Base-by-base conservation (phyloP, 1,140 invertebrate species). In the Pygmarrhopalites habei region DNA sequence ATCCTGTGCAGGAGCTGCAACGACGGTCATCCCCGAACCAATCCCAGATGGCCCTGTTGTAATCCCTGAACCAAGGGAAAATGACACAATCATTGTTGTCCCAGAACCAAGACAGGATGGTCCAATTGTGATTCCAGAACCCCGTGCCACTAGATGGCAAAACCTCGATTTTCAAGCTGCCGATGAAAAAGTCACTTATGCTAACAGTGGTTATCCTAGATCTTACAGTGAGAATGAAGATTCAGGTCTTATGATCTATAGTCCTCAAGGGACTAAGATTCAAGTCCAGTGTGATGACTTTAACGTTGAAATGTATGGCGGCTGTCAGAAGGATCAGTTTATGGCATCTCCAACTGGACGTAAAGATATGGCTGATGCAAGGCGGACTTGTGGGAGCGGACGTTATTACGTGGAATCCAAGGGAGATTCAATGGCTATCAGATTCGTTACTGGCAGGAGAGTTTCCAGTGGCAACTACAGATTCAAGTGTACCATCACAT, bases 181-280 rank as follows among this genome's bases (percentile, higher is more conserved):
- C 12, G 12, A 12, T 41, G n/a, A n/a, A 12, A n/a, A 12, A 12
- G 12, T 41, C 39, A 41, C 39, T 41, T 41, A 58, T 46, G 15
- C 57, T 49, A 25, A 12, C 39, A 41, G 39, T n/a, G 49, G 47
- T 30, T 65, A 59, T 17, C 66, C 66, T 21, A 51, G 28, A 35
- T 5, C 23, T 2, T 68, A 68, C 39, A 49, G 62, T 1, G 32
- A 5, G 23, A 59, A 59, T 29, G 17, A 43, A 21, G 32, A 64
- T 23, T 62, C 58, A 23, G 21, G 7, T 21, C 65, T 64, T 25
- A 28, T 25, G 2, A 23, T 68, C 43, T 25, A 2, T 32, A 61
- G 58, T 39, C 62, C 62, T 10, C 17, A 52, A 23, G 62, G 62
- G 39, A 62, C 62, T 2, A 10, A 39, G 23, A 68, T 68, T 26